Evolutionary conservation across 2,113 vertebrate genomes (phyloP).

Genomic region (Natator depressus): DNA sequence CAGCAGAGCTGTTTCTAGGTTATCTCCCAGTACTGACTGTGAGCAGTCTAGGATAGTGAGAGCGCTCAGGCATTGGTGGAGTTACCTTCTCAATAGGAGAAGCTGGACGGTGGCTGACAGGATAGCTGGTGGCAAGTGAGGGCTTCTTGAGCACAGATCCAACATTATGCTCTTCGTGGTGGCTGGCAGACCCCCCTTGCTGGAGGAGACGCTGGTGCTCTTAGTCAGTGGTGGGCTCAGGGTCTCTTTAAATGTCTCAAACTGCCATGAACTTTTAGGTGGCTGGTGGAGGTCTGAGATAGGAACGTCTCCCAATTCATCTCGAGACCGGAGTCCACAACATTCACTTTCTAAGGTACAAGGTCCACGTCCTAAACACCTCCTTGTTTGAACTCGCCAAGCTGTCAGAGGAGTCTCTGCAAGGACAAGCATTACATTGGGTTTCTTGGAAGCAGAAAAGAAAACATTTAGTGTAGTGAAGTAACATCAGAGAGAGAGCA

Average conservation of each 20-base stretch:
- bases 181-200: background rate
- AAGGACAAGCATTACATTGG: conserved; percentile 16
- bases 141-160: background rate
- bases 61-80: background rate
- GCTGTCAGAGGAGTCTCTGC: background rate
- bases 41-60: background rate
- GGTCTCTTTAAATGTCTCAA: background rate
- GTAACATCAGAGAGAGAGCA: conserved; percentile 27
- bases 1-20: rapidly evolving
- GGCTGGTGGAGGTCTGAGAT: background rate
- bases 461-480: background rate
- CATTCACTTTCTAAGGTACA: background rate
- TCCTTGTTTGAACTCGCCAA: background rate
- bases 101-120: background rate
- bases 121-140: background rate
- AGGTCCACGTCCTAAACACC: background rate
- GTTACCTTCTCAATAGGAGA: background rate
- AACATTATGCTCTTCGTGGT: too few relatives aligned
- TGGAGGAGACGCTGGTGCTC: background rate
- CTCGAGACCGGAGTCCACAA: background rate
- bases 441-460: conserved; percentile 36
- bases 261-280: background rate
- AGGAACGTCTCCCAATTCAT: background rate
- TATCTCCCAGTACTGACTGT: rapidly evolving
- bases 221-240: rapidly evolving